phyloP scores from a whole-genome alignment of 2,888 invertebrate genomes.

The Xanthostigma xanthostigma region DNA sequence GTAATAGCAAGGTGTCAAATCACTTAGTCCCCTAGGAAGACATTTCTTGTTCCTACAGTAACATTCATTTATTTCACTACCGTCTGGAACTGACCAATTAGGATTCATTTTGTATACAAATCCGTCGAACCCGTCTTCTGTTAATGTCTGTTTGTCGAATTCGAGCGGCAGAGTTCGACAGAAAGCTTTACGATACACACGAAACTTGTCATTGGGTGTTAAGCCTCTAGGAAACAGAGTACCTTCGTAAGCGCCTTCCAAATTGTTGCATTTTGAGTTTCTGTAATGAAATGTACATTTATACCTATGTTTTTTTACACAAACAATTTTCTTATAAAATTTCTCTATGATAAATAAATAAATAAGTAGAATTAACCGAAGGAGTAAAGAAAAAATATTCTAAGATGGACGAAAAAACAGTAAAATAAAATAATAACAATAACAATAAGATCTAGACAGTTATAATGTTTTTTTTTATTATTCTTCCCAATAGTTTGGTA shows the following conservation, averaged over 20 bases:
- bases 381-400: too few relatives aligned
- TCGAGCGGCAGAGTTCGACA: slow-evolving; percentile 51
- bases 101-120: slow-evolving; percentile 44
- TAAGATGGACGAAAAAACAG: too few relatives aligned
- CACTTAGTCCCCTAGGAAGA: slow-evolving; percentile 44
- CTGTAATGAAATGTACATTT: slow-evolving; percentile 17
- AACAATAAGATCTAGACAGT: too few relatives aligned
- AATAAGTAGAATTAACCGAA: too few relatives aligned
- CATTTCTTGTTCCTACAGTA: slow-evolving; percentile 57
- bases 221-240: slow-evolving; percentile 50
- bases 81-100: slow-evolving; percentile 36
- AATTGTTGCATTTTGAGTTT: slow-evolving; percentile 47
- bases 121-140: slow-evolving; percentile 37
- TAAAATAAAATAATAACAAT: too few relatives aligned
- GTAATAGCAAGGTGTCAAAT: slow-evolving; percentile 36
- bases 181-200: slow-evolving; percentile 57
- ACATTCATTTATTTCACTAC: slow-evolving; percentile 46
- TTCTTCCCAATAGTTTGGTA: too few relatives aligned
- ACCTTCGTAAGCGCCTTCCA: slow-evolving; percentile 57
- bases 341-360: not conserved
- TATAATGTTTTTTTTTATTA: too few relatives aligned
- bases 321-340: not conserved
- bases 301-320: too few relatives aligned
- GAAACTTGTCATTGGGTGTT: slow-evolving; percentile 34
- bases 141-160: slow-evolving; percentile 24